Evolutionary conservation across 53 echinoderm and acorn worm species (phyloP).

Genomic region (Holothuria scabra): DNA sequence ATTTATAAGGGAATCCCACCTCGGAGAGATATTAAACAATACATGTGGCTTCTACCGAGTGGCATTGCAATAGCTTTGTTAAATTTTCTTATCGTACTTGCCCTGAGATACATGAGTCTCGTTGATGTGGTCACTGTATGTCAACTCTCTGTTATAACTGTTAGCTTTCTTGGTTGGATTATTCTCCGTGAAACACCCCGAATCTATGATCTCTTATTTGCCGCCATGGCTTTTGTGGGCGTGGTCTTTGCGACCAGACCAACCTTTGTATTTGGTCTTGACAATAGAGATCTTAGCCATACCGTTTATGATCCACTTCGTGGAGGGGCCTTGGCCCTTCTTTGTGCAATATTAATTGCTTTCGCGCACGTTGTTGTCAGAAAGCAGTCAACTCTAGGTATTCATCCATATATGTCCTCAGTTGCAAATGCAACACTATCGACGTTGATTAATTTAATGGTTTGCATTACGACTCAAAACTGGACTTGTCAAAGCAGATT

Average conservation of each 20-base stretch:
- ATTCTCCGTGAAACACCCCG: not conserved
- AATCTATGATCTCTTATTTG: constrained; percentile 1
- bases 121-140: no score
- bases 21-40: no score
- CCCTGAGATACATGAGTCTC: no score
- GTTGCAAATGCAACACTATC: not conserved
- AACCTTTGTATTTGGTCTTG: not conserved
- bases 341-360: not conserved
- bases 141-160: not conserved
- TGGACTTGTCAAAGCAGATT: not conserved
- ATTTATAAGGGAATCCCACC: no score
- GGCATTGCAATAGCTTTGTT: no score
- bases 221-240: not conserved
- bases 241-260: not conserved
- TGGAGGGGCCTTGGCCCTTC: not conserved
- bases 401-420: not conserved
- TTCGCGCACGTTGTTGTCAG: not conserved
- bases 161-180: constrained; percentile 6
- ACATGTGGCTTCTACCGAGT: no score
- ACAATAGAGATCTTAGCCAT: not conserved
- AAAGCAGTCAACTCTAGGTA: not conserved
- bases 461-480: not conserved
- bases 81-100: no score
- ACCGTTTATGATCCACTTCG: not conserved
- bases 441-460: not conserved